These are phyloP conservation scores for Metopolophium dirhodum DNA, from an alignment of 1,140 invertebrate genomes.

Conservation along the genomic window DNA sequence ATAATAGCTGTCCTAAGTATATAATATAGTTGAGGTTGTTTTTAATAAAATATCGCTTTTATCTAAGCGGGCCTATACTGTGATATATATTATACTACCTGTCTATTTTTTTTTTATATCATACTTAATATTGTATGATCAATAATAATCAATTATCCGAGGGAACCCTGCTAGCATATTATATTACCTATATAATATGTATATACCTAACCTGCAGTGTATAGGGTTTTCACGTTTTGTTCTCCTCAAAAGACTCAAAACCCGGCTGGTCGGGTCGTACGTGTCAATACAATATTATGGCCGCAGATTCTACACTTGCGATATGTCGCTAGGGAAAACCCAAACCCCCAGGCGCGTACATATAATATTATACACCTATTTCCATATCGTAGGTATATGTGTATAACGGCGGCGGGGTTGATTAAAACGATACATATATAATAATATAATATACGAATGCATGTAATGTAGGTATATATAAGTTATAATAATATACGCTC, in stretches of 20 bases:
- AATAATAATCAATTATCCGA: neutral
- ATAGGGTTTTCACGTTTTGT: neutral
- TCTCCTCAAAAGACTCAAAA: neutral
- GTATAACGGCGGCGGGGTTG: neutral
- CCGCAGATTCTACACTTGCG: neutral
- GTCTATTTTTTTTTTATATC: no score
- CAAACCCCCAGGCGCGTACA: neutral
- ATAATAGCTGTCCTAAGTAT: no score
- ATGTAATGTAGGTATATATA: neutral
- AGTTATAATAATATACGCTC: neutral
- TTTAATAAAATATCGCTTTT: neutral
- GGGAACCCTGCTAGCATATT: no score
- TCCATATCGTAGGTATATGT: neutral
- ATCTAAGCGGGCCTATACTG: no score
- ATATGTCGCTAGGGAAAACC: slow-evolving; percentile 6
- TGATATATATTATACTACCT: neutral
- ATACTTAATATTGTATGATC: no score
- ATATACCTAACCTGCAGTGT: no score
- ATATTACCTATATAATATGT: no score
- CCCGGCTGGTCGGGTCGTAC: neutral
- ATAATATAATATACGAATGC: neutral
- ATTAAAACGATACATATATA: slow-evolving; percentile 17
- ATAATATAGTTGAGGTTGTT: neutral
- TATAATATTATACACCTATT: neutral
- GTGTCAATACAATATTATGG: slow-evolving; percentile 4